These are phyloP conservation scores for Daktulosphaira vitifoliae DNA, from an alignment of 1,140 invertebrate genomes.

Conservation along the genomic window DNA sequence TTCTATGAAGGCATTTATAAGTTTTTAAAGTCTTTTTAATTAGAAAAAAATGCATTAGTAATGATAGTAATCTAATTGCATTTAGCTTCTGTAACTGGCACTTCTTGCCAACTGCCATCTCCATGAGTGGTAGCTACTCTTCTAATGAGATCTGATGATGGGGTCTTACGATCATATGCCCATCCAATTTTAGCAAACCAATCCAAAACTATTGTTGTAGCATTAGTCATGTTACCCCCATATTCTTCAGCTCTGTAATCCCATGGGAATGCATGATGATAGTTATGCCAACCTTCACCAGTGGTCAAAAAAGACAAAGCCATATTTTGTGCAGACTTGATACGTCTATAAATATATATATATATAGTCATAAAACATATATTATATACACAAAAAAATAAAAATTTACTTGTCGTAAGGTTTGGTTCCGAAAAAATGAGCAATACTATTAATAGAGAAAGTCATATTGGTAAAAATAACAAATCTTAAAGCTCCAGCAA, in stretches of 20 bases:
- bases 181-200: constrained; percentile 50
- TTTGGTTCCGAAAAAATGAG: constrained; percentile 54
- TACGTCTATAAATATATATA: constrained; percentile 54
- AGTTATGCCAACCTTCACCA: constrained; percentile 64
- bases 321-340: constrained; percentile 51
- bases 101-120: constrained; percentile 48
- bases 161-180: constrained; percentile 53
- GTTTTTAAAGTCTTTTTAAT: constrained; percentile 28
- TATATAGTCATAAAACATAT: constrained; percentile 28
- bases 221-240: constrained; percentile 61
- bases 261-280: constrained; percentile 72
- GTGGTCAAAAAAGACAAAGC: constrained; percentile 45
- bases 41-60: constrained; percentile 25
- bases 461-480: constrained; percentile 53
- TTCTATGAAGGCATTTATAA: constrained; percentile 32
- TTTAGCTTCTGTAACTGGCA: neutral
- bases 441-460: constrained; percentile 61
- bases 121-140: constrained; percentile 53
- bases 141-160: constrained; percentile 53
- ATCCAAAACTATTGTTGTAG: constrained; percentile 59
- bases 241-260: constrained; percentile 72
- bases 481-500: constrained; percentile 51
- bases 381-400: neutral
- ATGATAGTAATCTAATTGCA: constrained; percentile 31
- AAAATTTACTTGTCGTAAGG: constrained; percentile 55